These are phyloP conservation scores for Leptura quadrifasciata DNA, from an alignment of 2,888 invertebrate species.

Conservation along the genomic window DNA sequence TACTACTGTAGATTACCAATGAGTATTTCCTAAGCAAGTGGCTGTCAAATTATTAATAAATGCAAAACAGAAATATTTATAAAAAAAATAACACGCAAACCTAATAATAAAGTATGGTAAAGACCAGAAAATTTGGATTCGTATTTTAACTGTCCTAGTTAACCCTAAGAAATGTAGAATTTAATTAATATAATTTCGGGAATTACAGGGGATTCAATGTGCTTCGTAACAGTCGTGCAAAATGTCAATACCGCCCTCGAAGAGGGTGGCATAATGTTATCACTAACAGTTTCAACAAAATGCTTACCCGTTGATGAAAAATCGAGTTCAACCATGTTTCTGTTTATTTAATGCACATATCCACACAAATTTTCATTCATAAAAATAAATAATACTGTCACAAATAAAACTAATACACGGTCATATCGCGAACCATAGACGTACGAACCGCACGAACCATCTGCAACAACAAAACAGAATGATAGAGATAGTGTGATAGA, in stretches of 20 bases:
- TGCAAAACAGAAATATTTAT: neutral
- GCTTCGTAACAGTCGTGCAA: conserved; percentile 46
- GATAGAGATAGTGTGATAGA: neutral
- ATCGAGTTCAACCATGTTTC: conserved; percentile 69
- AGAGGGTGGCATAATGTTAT: conserved; percentile 60
- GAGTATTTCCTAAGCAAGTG: neutral
- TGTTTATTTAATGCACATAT: conserved; percentile 59
- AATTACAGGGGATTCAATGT: conserved; percentile 1
- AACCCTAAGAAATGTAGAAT: too few species aligned
- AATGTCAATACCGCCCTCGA: conserved; percentile 70
- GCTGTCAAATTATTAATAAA: neutral
- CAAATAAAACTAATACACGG: conserved; percentile 29
- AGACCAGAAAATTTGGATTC: neutral
- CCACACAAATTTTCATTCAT: conserved; percentile 68
- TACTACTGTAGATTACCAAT: neutral
- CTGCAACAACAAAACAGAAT: conserved; percentile 53
- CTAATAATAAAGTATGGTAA: neutral
- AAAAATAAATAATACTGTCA: conserved; percentile 55
- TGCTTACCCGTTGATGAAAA: conserved; percentile 69
- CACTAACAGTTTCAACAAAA: conserved; percentile 52
- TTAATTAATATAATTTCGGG: neutral
- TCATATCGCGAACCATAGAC: conserved; percentile 19
- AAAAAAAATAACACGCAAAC: neutral
- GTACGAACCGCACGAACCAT: conserved; percentile 47
- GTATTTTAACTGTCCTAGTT: neutral